Conservation (phyloP, 2,113 vertebrate genomes). For the Myodes glareolus region DNA sequence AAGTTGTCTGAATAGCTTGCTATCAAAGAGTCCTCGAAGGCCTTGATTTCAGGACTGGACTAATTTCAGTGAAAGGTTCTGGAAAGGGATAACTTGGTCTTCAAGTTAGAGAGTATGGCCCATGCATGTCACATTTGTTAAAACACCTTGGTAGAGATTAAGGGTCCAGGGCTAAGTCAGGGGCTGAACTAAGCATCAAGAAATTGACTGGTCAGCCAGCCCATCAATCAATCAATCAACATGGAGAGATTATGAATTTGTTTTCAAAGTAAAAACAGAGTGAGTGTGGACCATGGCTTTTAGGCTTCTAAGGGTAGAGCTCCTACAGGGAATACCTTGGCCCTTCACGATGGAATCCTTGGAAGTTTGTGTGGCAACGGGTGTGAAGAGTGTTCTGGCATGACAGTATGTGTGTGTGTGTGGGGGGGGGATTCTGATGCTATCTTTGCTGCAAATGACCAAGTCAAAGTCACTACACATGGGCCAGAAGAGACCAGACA, state of each 20-base stretch:
- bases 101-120: not conserved
- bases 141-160: not conserved
- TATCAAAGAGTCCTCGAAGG: not conserved
- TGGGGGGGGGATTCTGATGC: not conserved
- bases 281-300: not conserved
- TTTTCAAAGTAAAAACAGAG: not conserved
- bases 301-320: not conserved
- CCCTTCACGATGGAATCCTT: rapidly evolving
- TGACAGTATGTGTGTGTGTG: rapidly evolving
- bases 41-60: not conserved
- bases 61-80: not conserved
- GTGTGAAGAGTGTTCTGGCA: not conserved
- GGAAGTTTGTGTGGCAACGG: not conserved
- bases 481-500: not conserved
- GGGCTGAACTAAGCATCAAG: not conserved
- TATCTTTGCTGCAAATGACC: not conserved
- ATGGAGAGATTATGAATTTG: not conserved
- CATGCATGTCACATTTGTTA: not conserved
- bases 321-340: rapidly evolving
- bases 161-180: rapidly evolving
- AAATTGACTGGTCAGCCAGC: not conserved
- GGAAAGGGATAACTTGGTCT: not conserved
- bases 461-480: not conserved
- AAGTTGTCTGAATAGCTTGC: not conserved
- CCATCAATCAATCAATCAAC: not conserved